Evolutionary conservation across 2,888 invertebrate species (phyloP).

Genomic region (Meganola albula): DNA sequence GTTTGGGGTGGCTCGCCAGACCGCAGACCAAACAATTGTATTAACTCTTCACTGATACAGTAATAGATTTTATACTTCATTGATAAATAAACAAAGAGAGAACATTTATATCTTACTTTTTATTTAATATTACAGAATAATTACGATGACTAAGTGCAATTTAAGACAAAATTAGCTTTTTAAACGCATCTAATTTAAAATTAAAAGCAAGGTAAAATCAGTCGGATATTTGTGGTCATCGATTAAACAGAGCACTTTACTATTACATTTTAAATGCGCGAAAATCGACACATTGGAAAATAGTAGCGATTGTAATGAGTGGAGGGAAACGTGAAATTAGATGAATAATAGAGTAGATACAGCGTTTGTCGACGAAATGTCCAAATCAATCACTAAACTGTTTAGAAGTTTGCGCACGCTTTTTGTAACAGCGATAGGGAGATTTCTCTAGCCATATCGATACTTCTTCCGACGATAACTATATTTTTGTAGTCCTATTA

Average conservation of each 20-base stretch:
- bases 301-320: slow-evolving; percentile 56
- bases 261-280: slow-evolving; percentile 51
- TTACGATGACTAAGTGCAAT: neutral
- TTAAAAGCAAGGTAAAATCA: slow-evolving; percentile 29
- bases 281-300: slow-evolving; percentile 58
- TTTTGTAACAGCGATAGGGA: slow-evolving; percentile 21
- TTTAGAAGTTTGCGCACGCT: slow-evolving; percentile 25
- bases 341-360: slow-evolving; percentile 66
- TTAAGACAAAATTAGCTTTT: neutral
- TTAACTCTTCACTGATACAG: slow-evolving; percentile 24
- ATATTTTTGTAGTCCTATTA: too few species aligned
- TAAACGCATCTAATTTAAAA: slow-evolving; percentile 15
- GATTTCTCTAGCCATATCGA: too few species aligned
- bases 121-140: neutral
- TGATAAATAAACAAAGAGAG: too few species aligned
- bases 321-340: slow-evolving; percentile 47
- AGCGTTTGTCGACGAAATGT: slow-evolving; percentile 33
- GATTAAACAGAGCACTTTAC: slow-evolving; percentile 54
- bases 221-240: slow-evolving; percentile 51
- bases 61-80: slow-evolving; percentile 8
- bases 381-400: slow-evolving; percentile 33
- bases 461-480: too few species aligned
- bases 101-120: neutral
- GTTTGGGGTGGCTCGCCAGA: slow-evolving; percentile 23
- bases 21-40: slow-evolving; percentile 32